These are phyloP conservation scores for Caenorhabditis doughertyi DNA, from an alignment of 2,888 invertebrate genomes.

Conservation along the genomic window DNA sequence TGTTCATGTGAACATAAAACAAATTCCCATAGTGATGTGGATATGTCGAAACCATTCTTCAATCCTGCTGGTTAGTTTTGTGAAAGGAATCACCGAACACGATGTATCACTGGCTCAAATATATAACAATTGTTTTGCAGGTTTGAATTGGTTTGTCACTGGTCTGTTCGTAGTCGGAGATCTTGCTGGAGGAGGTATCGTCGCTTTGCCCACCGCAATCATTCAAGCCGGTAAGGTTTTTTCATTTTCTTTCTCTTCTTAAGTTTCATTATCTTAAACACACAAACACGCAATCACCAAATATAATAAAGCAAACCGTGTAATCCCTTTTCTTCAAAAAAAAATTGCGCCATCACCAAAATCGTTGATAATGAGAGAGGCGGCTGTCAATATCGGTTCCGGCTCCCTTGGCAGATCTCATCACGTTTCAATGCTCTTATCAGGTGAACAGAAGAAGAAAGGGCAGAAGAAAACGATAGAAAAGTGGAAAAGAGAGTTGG, in stretches of 20 bases:
- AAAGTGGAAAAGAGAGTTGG: background rate
- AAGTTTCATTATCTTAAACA: conserved; percentile 13
- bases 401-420: conserved; percentile 45
- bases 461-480: conserved; percentile 10
- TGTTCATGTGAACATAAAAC: conserved; percentile 1
- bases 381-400: conserved; percentile 53
- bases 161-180: conserved; percentile 81
- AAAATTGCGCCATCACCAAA: conserved; percentile 40
- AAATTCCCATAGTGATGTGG: conserved; percentile 37
- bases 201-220: conserved; percentile 79
- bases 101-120: background rate
- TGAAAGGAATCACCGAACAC: background rate
- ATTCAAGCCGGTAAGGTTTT: conserved; percentile 76
- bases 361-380: conserved; percentile 12
- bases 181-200: conserved; percentile 80
- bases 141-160: conserved; percentile 78
- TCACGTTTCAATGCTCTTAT: conserved; percentile 46
- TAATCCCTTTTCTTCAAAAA: conserved; percentile 43
- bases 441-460: conserved; percentile 29
- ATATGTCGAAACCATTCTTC: conserved; percentile 58
- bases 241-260: conserved; percentile 1
- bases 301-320: conserved; percentile 39
- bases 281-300: conserved; percentile 32
- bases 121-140: conserved; percentile 47
- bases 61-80: conserved; percentile 49